phyloP scores from a whole-genome alignment of 2,888 invertebrate species.

The Fragum fragum region DNA sequence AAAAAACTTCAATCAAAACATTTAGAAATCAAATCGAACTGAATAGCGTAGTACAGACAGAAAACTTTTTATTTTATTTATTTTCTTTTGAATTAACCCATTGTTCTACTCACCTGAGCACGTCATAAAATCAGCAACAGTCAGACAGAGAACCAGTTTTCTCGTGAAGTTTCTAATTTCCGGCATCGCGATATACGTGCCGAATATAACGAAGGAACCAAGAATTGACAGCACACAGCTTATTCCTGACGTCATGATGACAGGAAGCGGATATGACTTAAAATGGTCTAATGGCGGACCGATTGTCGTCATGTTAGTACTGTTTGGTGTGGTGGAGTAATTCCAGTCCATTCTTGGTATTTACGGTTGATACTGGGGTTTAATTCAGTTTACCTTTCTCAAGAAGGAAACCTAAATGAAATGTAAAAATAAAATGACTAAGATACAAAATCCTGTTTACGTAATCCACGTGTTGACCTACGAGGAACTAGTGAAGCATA shows the following conservation, averaged over 20 bases:
- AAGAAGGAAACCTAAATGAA: no score
- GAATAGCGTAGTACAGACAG: no score
- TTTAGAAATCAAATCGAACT: no score
- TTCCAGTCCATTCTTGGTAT: neutral
- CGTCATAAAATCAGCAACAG: constrained; percentile 57
- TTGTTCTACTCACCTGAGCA: constrained; percentile 56
- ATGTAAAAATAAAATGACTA: no score
- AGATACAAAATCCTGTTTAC: no score
- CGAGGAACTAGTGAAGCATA: no score
- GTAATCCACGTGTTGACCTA: no score
- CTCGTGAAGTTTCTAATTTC: constrained; percentile 55
- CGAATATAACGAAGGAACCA: constrained; percentile 51
- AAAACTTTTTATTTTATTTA: no score
- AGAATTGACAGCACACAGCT: constrained; percentile 58
- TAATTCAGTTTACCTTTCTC: no score
- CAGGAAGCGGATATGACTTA: constrained; percentile 14
- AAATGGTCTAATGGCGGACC: neutral
- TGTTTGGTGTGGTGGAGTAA: neutral
- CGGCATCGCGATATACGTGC: constrained; percentile 47
- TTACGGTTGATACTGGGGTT: no score
- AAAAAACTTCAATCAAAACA: no score
- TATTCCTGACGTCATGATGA: constrained; percentile 28
- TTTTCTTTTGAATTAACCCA: no score
- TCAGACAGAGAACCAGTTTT: constrained; percentile 54
- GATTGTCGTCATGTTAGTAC: neutral